Base-by-base conservation (phyloP, 2,888 invertebrate genomes). In the Mimumesa dahlbomi region DNA sequence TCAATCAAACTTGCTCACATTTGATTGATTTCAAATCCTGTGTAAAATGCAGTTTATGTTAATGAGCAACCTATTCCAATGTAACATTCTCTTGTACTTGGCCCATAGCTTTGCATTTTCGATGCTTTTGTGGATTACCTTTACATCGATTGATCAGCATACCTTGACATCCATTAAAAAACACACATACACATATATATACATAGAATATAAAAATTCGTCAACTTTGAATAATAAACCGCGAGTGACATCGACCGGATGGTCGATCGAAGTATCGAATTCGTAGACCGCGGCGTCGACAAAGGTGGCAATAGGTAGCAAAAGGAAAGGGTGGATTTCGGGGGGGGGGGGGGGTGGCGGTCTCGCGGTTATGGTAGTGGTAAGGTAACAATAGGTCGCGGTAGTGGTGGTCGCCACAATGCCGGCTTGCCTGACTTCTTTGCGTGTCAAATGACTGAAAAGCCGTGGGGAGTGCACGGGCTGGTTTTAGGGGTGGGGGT, bases 361-460 rank as follows among this genome's bases (percentile, higher is more conserved):
- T 52, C 21, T 52, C 54, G 63, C 68, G 77, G 79, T 78, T 78
- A 79, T 78, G 78, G 85, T 85, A 85, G 84, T 84, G 83, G 87
- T 83, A 80, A 72, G 84, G 86, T 78, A 87, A 88, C 88, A 88
- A 87, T 87, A 81, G 87, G 72, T 82, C 72, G 81, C 73, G 81
- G 72, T 67, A 70, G 74, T 76, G 77, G 79, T 75, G 76, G 81
- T 79, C 81, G 82, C 76, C 80, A 85, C 84, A 86, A 85, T 85
- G 84, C 85, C 79, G 85, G 86, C 85, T 87, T 84, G 84, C 82
- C 88, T 87, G 88, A 88, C 88, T 89, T 88, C 89, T 89, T 88
- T 89, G 88, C 88, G 88, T 89, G 89, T 89, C 89, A 89, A 89
- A 89, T 88, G 87, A 88, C 86, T 88, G 89, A 88, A 87, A 88